Base-by-base conservation (phyloP, 2,797 vertebrate genomes). In the Leuciscus waleckii region DNA sequence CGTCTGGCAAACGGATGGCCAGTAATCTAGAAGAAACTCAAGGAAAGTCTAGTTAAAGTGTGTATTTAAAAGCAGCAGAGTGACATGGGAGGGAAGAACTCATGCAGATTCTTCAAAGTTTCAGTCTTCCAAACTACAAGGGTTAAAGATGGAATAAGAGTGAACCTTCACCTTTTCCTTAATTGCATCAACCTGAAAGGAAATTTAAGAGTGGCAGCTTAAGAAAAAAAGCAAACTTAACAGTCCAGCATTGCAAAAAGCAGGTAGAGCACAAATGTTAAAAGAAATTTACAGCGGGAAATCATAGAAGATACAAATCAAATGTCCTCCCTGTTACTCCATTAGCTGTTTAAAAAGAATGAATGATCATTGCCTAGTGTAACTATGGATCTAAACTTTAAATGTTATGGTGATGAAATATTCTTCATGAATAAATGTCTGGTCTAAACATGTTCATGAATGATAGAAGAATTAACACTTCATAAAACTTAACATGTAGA, bases 81-180 rank as follows among this genome's bases (percentile, higher is more conserved):
- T 94, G 94, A 94, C 89, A 94, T 92, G 90, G 84, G 90, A 91
- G 83, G 83, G 82, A 74, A 91, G 94, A 95, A 96, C 93, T 95
- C 98, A 99, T 99, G 98, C 98, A 98, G 94, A 96, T 96, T 97
- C 94, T 94, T 96, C 96, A 98, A 97, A 93, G 94, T 96, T 97
- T 95, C 97, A 96, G 97, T 96, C 96, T 97, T 96, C 96, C 97
- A 96, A 87, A 97, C 97, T 99, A 99, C 97, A 93, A 89, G 89
- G 92, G 92, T 87, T 92, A 92, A 97, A 97, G 97, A 98, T 96
- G 97, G 96, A 97, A 98, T 95, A 94, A 97, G 96, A 98, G 97
- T 97, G 95, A 96, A 97, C 97, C 97, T 98, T 99, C 98, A 99
- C 98, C 98, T 99, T 99, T 99, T 99, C 98, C 97, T 99, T 99